phyloP scores from a whole-genome alignment of 2,888 invertebrate genomes.

The Lycophotia porphyrea region DNA sequence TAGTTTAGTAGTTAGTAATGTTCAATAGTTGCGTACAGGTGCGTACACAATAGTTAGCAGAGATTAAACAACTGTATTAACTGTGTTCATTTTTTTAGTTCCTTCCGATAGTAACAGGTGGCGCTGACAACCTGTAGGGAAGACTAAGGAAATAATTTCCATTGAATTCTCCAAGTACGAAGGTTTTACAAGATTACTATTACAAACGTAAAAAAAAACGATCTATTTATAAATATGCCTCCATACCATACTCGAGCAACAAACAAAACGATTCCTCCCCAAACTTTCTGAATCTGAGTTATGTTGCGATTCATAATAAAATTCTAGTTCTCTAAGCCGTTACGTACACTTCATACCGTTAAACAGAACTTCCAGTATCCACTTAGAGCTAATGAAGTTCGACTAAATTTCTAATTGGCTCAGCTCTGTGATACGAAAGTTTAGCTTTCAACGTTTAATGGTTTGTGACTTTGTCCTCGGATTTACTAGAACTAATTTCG shows the following conservation, averaged over 20 bases:
- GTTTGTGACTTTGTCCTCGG: slow-evolving; percentile 76
- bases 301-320: slow-evolving; percentile 42
- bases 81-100: too few relatives aligned
- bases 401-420: slow-evolving; percentile 77
- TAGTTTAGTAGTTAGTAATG: too few relatives aligned
- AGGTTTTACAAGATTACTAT: background rate
- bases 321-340: slow-evolving; percentile 47
- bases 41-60: too few relatives aligned
- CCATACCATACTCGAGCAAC: background rate
- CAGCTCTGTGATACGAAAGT: slow-evolving; percentile 74
- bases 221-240: too few relatives aligned
- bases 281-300: slow-evolving; percentile 12
- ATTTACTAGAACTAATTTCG: slow-evolving; percentile 76
- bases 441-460: slow-evolving; percentile 77
- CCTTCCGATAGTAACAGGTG: slow-evolving; percentile 26
- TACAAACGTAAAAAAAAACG: background rate
- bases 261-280: background rate
- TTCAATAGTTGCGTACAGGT: too few relatives aligned
- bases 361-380: slow-evolving; percentile 60
- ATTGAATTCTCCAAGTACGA: background rate
- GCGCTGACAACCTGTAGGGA: slow-evolving; percentile 17
- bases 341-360: slow-evolving; percentile 58
- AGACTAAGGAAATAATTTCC: background rate
- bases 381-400: slow-evolving; percentile 72
- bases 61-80: too few relatives aligned